phyloP scores from a whole-genome alignment of 2,797 vertebrate species.

The Corythornis leucogaster region DNA sequence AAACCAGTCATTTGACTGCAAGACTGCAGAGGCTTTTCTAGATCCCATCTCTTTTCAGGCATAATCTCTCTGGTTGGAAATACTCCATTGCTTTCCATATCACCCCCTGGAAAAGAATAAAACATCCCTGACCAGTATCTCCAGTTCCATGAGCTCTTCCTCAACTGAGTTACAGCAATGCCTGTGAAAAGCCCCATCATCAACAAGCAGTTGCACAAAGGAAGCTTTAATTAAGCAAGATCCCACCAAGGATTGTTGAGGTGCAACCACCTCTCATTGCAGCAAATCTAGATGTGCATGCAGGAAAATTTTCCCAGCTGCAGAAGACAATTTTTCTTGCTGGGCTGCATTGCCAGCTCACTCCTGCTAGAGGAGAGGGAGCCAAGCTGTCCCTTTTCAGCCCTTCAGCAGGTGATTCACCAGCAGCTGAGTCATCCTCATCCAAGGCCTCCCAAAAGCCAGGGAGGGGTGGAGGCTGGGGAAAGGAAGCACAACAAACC shows the following conservation, averaged over 20 bases:
- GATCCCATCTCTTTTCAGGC: background rate
- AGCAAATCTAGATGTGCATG: background rate
- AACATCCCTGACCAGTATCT: background rate
- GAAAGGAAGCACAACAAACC: conserved; percentile 2
- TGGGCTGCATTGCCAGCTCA: background rate
- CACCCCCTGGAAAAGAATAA: background rate
- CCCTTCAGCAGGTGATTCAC: conserved; percentile 66
- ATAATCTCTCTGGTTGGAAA: background rate
- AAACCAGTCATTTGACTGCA: background rate
- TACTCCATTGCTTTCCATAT: background rate
- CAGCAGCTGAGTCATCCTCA: conserved; percentile 31
- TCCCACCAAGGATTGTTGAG: background rate
- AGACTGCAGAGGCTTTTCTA: background rate
- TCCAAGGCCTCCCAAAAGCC: conserved; percentile 12
- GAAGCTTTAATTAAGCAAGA: background rate
- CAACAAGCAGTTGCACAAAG: background rate
- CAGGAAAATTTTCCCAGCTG: background rate
- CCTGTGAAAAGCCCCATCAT: background rate
- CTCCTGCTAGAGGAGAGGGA: background rate
- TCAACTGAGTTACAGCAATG: background rate
- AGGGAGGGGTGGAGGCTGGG: background rate
- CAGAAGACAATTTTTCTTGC: background rate
- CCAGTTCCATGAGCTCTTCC: background rate
- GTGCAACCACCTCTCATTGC: background rate
- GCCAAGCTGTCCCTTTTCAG: background rate